phyloP scores from a whole-genome alignment of 2,888 invertebrate genomes.

The Ophonus ardosiacus region DNA sequence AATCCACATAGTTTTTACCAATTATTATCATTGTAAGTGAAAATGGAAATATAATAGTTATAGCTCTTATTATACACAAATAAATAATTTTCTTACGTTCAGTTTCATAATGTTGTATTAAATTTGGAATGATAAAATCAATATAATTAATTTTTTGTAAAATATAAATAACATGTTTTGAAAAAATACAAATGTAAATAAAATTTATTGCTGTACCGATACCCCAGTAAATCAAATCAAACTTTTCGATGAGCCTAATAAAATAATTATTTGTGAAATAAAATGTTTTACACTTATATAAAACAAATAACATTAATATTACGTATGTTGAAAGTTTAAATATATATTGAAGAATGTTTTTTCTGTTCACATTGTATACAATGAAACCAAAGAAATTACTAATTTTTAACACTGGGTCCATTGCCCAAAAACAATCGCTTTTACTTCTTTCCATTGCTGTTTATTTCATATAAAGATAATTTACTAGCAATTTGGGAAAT shows the following conservation, averaged over 20 bases:
- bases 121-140: not conserved
- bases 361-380: not conserved
- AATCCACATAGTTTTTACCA: not conserved
- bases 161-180: not conserved
- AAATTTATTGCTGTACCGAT: not conserved
- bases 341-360: not conserved
- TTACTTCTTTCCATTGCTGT: not conserved
- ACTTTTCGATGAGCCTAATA: no score
- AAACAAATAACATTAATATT: not conserved
- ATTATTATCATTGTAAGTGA: not conserved
- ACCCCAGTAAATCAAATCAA: not conserved
- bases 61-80: not conserved
- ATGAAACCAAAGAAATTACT: constrained; percentile 19
- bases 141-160: constrained; percentile 4
- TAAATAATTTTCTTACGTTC: not conserved
- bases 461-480: no score
- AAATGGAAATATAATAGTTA: not conserved
- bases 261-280: not conserved
- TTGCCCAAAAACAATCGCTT: not conserved
- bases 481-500: no score
- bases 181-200: not conserved
- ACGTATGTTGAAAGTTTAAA: not conserved
- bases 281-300: not conserved
- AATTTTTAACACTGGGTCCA: not conserved
- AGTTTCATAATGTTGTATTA: not conserved